Conservation (phyloP, 2,797 vertebrate species). For the Scolopax bukidnonensis region DNA sequence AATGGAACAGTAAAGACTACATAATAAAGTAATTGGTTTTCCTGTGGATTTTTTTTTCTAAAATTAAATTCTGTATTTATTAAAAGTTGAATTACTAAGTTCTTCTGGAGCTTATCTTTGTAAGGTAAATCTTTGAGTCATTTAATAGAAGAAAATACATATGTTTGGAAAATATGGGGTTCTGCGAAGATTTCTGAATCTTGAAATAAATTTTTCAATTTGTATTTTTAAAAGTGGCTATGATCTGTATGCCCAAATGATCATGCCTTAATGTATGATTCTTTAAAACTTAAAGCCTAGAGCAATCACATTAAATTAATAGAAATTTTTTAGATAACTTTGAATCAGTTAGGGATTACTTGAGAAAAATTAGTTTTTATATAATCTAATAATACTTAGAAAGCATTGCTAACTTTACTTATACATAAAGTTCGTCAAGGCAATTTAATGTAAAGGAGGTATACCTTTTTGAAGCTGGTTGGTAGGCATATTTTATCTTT, state of each 20-base stretch:
- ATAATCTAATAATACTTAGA: neutral
- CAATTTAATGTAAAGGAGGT: neutral
- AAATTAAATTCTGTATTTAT: neutral
- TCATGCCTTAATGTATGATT: neutral
- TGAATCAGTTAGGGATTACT: neutral
- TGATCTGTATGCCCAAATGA: neutral
- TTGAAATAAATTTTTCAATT: neutral
- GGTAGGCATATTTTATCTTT: neutral
- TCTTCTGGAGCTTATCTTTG: neutral
- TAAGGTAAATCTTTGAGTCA: neutral
- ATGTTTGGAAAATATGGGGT: neutral
- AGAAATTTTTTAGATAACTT: neutral
- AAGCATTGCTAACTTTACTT: neutral
- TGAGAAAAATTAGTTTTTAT: neutral
- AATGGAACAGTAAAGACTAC: neutral
- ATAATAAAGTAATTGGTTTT: neutral
- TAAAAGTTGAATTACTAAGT: neutral
- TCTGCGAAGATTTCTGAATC: neutral
- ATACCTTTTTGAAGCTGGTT: neutral
- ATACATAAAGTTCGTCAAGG: fast-evolving
- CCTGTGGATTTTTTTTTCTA: neutral
- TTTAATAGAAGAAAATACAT: neutral
- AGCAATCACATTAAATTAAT: neutral
- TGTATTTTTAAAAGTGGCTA: neutral
- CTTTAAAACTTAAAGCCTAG: neutral